Evolutionary conservation across 2,113 vertebrate species (phyloP).

Genomic region (Seriola dumerili): DNA sequence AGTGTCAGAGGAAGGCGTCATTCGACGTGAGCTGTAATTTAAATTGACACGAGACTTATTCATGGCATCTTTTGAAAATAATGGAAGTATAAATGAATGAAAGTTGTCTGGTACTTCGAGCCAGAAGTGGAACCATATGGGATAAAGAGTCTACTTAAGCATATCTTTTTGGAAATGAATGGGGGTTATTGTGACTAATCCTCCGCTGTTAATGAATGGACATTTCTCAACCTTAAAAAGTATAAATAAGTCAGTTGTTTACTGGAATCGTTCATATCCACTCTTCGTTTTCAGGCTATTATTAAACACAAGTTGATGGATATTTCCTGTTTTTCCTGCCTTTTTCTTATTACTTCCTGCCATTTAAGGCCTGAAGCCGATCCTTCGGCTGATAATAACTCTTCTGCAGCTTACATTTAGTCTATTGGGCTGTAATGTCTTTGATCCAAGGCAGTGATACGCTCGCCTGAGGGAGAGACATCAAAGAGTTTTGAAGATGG

Average conservation of each 20-base stretch:
- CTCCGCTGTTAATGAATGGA: not conserved
- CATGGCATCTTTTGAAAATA: too few relatives aligned
- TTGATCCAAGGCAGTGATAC: conserved; percentile 30
- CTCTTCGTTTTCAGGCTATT: not conserved
- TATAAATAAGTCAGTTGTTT: not conserved
- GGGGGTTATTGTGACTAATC: not conserved
- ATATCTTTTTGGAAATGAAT: not conserved
- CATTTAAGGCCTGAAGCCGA: not conserved
- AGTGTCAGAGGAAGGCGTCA: too few relatives aligned
- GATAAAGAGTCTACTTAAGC: not conserved
- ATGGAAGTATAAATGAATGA: too few relatives aligned
- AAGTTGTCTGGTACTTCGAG: not conserved
- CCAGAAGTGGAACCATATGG: not conserved
- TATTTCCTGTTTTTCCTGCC: conserved; percentile 51
- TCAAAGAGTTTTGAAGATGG: conserved; percentile 27
- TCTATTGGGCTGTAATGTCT: conserved; percentile 23
- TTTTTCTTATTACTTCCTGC: conserved; percentile 28
- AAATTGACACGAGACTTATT: not conserved
- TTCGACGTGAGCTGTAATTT: too few relatives aligned
- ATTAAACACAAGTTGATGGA: not conserved
- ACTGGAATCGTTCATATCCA: not conserved
- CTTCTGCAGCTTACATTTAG: conserved; percentile 8
- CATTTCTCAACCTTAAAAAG: not conserved
- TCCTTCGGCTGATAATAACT: conserved; percentile 11
- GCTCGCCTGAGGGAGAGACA: conserved; percentile 19